phyloP scores from a whole-genome alignment of 1,140 invertebrate species.

The Drosophila ironensis region DNA sequence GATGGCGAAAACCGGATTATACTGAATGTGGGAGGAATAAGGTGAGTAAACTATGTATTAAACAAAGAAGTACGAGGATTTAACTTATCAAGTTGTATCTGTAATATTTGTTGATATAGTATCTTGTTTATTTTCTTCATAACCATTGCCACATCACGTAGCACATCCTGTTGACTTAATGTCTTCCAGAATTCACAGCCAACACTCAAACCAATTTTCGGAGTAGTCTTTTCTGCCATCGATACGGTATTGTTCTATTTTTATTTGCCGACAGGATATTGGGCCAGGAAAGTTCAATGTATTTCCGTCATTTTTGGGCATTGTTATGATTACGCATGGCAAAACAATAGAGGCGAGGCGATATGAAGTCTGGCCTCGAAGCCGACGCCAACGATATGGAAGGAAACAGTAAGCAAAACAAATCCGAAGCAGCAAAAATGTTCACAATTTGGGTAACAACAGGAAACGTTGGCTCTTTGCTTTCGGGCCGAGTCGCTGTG shows the following conservation, averaged over 20 bases:
- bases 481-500: conserved; percentile 2
- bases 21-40: conserved; percentile 97
- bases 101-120: too few species aligned
- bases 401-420: conserved; percentile 7
- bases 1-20: conserved; percentile 97
- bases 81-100: too few species aligned
- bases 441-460: conserved; percentile 20
- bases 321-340: conserved; percentile 30
- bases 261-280: conserved; percentile 25
- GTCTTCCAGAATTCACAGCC: conserved; percentile 11
- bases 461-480: conserved; percentile 32
- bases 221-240: background rate
- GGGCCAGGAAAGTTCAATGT: conserved; percentile 25
- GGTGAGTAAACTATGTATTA: too few species aligned
- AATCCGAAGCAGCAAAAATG: conserved; percentile 18
- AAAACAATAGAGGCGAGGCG: conserved; percentile 26
- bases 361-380: conserved; percentile 7
- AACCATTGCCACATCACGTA: conserved; percentile 32
- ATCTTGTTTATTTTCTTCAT: background rate
- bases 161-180: conserved; percentile 46
- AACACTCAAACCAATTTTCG: conserved; percentile 1
- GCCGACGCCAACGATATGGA: conserved; percentile 4
- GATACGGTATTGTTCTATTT: background rate
- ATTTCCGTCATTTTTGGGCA: conserved; percentile 36
- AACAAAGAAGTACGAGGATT: too few species aligned